These are phyloP conservation scores for Saguinus midas DNA, from an alignment of 2,113 vertebrate genomes.

Conservation along the genomic window DNA sequence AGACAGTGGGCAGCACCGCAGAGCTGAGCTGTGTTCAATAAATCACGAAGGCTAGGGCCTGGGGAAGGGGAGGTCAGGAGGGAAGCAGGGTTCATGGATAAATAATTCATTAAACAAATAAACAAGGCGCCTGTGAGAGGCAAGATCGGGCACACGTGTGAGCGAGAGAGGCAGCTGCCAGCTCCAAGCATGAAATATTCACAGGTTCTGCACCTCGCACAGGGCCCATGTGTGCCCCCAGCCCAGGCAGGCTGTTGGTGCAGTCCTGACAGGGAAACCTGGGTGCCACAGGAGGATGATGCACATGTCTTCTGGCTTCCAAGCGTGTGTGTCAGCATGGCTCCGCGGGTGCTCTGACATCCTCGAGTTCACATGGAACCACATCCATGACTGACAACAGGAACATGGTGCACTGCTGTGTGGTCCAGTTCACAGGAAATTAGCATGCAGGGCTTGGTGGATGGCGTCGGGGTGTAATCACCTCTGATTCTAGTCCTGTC, in stretches of 20 bases:
- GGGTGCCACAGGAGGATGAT: not conserved
- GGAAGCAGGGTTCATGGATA: slow-evolving; percentile 65
- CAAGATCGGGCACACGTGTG: slow-evolving; percentile 66
- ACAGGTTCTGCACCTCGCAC: slow-evolving; percentile 62
- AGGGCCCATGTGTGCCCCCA: not conserved
- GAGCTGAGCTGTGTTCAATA: slow-evolving; percentile 80
- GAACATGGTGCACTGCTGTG: rapidly evolving
- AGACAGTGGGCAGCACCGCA: slow-evolving; percentile 73
- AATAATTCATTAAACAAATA: slow-evolving; percentile 90
- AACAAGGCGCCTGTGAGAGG: slow-evolving; percentile 80
- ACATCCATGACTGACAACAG: not conserved
- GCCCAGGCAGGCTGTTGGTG: not conserved
- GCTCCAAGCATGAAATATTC: slow-evolving; percentile 80
- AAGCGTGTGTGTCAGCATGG: not conserved
- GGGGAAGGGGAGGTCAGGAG: slow-evolving; percentile 44
- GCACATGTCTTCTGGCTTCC: not conserved
- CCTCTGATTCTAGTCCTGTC: not conserved
- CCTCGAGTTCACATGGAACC: not conserved
- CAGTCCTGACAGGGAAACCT: not conserved
- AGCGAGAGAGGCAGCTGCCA: slow-evolving; percentile 70
- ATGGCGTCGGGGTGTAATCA: not conserved
- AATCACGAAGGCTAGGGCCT: slow-evolving; percentile 74
- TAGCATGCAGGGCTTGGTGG: not conserved
- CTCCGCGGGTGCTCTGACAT: not conserved
- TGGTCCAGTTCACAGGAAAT: not conserved